These are phyloP conservation scores for Myotis pilosus DNA, from an alignment of 2,797 vertebrate species.

Conservation along the genomic window DNA sequence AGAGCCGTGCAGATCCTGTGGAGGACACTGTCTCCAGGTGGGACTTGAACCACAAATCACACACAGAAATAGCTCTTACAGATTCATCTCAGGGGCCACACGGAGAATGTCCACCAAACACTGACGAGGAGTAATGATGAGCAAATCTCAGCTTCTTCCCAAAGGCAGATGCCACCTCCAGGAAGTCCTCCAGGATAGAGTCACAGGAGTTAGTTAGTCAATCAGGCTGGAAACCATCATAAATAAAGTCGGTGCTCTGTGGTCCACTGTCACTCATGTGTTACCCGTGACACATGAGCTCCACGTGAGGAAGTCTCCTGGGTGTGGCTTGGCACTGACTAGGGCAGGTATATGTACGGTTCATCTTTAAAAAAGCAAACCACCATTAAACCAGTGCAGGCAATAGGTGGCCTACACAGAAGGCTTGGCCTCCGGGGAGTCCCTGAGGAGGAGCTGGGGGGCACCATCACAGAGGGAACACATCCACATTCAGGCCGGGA, in stretches of 20 bases:
- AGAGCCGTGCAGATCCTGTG: background rate
- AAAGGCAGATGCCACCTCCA: background rate
- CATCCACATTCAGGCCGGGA: fast-evolving
- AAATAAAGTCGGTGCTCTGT: background rate
- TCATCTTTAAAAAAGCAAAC: background rate
- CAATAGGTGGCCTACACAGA: fast-evolving
- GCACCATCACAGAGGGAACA: background rate
- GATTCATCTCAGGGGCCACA: background rate
- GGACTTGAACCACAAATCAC: background rate
- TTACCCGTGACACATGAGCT: background rate
- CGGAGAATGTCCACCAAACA: background rate
- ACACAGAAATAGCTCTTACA: background rate
- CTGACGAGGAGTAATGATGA: fast-evolving
- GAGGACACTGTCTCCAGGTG: background rate
- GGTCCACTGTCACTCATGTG: background rate
- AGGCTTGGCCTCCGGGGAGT: fast-evolving
- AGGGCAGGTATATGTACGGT: fast-evolving
- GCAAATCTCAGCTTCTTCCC: background rate
- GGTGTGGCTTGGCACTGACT: background rate
- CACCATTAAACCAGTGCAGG: background rate
- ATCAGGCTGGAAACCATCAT: background rate
- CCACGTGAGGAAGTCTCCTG: background rate
- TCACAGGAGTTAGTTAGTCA: fast-evolving
- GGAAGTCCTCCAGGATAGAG: background rate
- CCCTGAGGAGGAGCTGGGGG: background rate